These are phyloP conservation scores for Dendrophyllia cribrosa DNA, from an alignment of 64 coral and sea anemone genomes.

Conservation along the genomic window DNA sequence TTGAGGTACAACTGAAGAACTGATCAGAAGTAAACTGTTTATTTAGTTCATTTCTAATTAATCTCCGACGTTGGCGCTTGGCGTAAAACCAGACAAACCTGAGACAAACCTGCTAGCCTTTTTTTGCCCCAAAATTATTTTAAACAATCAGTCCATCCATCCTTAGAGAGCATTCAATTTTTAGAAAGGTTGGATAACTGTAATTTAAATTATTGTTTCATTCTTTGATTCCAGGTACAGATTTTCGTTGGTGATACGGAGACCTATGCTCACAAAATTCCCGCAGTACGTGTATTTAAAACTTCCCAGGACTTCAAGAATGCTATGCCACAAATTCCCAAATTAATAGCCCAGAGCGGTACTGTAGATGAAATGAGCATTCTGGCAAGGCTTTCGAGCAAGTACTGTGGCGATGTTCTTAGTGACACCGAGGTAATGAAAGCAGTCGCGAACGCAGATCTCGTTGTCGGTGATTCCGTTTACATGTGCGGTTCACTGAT, in stretches of 20 bases:
- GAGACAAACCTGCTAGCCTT: no score
- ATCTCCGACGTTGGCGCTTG: no score
- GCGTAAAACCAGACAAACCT: no score
- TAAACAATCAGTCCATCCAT: no score
- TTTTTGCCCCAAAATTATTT: no score
- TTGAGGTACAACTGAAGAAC: no score
- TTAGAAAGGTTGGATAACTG: no score
- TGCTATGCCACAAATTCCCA: not conserved
- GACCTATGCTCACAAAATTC: not conserved
- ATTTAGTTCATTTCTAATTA: no score
- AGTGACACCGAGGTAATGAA: not conserved
- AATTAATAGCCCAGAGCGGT: not conserved
- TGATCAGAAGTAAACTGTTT: no score
- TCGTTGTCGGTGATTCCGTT: constrained; percentile 23
- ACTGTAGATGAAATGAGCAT: not conserved
- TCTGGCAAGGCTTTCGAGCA: not conserved
- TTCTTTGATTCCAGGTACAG: not conserved
- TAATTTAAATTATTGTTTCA: no score
- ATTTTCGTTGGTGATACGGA: not conserved
- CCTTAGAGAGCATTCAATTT: no score
- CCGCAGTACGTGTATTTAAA: not conserved
- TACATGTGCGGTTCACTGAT: constrained; percentile 23
- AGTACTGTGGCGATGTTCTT: constrained; percentile 13
- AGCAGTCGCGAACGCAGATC: not conserved
- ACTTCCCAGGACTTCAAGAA: not conserved